phyloP scores from a whole-genome alignment of 2,888 invertebrate genomes.

The Fabriciana adippe region DNA sequence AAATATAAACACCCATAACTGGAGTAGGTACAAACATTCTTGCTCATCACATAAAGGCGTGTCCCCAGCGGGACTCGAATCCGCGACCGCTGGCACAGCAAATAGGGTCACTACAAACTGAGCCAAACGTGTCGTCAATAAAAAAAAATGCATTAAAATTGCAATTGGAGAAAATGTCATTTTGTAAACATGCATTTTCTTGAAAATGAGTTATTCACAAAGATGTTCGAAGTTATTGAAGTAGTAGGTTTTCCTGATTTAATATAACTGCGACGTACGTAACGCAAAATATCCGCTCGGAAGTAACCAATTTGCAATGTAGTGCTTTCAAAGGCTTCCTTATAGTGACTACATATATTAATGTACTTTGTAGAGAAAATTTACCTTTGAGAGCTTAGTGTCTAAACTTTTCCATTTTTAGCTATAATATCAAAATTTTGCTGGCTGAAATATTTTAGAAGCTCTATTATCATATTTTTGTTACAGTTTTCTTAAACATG shows the following conservation, averaged over 20 bases:
- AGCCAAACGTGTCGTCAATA: no score
- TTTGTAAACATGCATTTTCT: not conserved
- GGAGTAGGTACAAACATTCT: no score
- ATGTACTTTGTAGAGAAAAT: not conserved
- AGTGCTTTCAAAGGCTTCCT: slow-evolving; percentile 12
- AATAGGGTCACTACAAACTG: no score
- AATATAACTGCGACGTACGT: slow-evolving; percentile 7
- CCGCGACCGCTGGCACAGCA: no score
- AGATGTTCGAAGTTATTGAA: not conserved
- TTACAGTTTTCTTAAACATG: no score
- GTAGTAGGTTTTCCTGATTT: slow-evolving; percentile 10
- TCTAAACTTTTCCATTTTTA: no score
- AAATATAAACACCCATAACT: no score
- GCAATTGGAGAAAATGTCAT: not conserved
- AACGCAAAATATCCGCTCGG: slow-evolving; percentile 15
- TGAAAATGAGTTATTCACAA: not conserved
- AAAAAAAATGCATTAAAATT: not conserved
- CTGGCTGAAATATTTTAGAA: no score
- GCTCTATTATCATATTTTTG: no score
- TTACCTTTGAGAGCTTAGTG: not conserved
- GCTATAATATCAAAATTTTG: no score
- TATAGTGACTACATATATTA: not conserved
- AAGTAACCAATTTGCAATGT: slow-evolving; percentile 12
- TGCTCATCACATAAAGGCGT: no score
- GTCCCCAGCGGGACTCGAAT: no score